Percentiles rank a stretch among this genome's conserved stretches.
phyloP scores from a whole-genome alignment of 1,140 invertebrate species.

The Drosophila insularis region DNA sequence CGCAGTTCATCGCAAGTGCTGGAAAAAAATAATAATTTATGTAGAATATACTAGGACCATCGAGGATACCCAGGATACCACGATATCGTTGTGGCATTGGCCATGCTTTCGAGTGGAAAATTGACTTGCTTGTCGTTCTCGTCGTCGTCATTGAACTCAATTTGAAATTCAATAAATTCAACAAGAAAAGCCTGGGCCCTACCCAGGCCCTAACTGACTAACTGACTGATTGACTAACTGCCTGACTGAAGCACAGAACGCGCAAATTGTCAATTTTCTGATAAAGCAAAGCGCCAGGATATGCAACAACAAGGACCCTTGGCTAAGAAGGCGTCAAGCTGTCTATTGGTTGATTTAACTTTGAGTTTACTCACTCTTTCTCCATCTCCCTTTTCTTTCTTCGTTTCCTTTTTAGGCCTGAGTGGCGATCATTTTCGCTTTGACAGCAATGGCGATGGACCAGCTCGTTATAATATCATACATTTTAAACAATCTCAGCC shows the following conservation, averaged over 20 bases:
- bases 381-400: conserved; percentile 17
- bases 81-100: conserved; percentile 32
- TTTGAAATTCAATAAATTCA: conserved; percentile 82
- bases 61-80: neutral
- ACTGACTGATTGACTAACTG: conserved; percentile 22
- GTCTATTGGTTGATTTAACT: conserved; percentile 64
- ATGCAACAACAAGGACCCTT: conserved; percentile 10
- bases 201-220: neutral
- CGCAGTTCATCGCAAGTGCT: conserved; percentile 41
- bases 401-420: conserved; percentile 85
- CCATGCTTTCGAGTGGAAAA: conserved; percentile 79
- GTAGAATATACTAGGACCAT: conserved; percentile 39
- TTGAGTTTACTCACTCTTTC: neutral
- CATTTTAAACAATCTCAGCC: conserved; percentile 93
- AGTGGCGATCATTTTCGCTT: conserved; percentile 95
- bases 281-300: conserved; percentile 39
- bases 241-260: conserved; percentile 44
- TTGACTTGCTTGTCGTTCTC: conserved; percentile 77
- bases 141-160: conserved; percentile 77
- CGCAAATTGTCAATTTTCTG: conserved; percentile 80
- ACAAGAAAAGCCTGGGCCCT: conserved; percentile 41
- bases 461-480: conserved; percentile 96
- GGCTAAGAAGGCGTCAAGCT: conserved; percentile 37
- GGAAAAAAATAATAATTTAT: conserved; percentile 68
- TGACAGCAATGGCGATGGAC: conserved; percentile 94